Base-by-base conservation (phyloP, 2,888 invertebrate genomes). In the Pseudolycoriella hygida region DNA sequence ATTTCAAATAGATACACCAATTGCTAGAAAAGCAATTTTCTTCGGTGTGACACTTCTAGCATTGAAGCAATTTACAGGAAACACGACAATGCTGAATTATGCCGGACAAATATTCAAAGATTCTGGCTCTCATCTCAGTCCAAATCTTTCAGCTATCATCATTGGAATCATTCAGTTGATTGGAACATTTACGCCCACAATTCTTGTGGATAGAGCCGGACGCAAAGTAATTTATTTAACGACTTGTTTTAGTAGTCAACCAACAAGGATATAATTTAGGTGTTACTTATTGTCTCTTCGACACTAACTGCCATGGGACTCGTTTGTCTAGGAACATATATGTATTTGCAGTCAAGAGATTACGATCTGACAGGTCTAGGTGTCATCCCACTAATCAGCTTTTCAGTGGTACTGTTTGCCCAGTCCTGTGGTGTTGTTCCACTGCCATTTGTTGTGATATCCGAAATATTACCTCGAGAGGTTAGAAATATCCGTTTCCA, bases 241-340 rank as follows among this genome's bases (percentile, higher is more conserved):
- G 4, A 25, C 25, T 25, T 25, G 4, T 25, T 25, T 8, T 6
- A 25, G 8, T 25, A 8, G 8, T 25, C 8, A 6, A 25, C 8
- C 25, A 25, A 25, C 8, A 25, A 25, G 4, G 4, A 4, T 25
- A 6, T 25, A n/a, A 6, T 25, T 25, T 4, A 59, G 57, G 17
- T 52, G 14, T 49, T 60, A 2, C 48, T 60, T 5, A 47, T 49
- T 12, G 49, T 57, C 15, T 65, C 64, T 1, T 56, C 58, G 0
- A 49, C 59, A 17, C 61, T 60, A 14, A 54, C 59, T 20, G 56
- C 58, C 0, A 18, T 59, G 3, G 59, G 64, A 2, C 55, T 61
- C 2, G n/a, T 50, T 11, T 49, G 54, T 20, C 55, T 64, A 41
- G 60, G 59, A 5, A 32, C 49, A 1, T 61, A 58, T 48, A 57